Base-by-base conservation (phyloP, 2,113 vertebrate genomes). In the Poeciliopsis occidentalis region DNA sequence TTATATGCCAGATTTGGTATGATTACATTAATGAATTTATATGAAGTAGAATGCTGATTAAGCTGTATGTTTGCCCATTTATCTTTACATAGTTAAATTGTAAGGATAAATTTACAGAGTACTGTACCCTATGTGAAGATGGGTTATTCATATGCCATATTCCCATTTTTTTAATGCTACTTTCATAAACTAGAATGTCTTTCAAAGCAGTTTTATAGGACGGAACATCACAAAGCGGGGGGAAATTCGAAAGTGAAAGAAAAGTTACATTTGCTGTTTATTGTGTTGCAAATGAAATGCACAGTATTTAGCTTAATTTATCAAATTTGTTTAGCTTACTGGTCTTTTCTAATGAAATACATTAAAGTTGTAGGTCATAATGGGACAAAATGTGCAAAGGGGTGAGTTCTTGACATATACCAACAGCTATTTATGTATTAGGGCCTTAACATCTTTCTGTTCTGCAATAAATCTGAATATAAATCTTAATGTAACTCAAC, bases 1-100 rank as follows among this genome's bases (percentile, higher is more conserved):
- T 64, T 80, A 32, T 30, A 73, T 82, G 85, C 83, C 84, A 90
- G 79, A 82, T 84, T 29, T 62, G 79, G 66, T 85, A 76, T 76
- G 68, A 79, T 81, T 78, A 71, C 71, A 10, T 57, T 10, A 10
- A 68, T 69, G 71, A 76, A 30, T 73, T 67, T 65, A 81, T 72
- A 74, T 17, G 60, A 71, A 74, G 63, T 29, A 64, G 57, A 19
- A 51, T 66, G 34, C 4, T 3, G 8, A n/a, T 57, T 34, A 7
- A 6, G 13, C 44, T 64, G 47, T 32, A 34, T 22, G 57, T 27
- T 3, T 54, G n/a, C 34, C 27, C 8, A 51, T 75, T 12, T 27
- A 5, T 7, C 62, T 71, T 57, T 67, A 30, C 26, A 44, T 3
- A 37, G 34, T 37, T 68, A 57, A 22, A 8, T 24, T 24, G 7